phyloP scores from a whole-genome alignment of 1,140 invertebrate species.

The Drosophila subpulchrella region DNA sequence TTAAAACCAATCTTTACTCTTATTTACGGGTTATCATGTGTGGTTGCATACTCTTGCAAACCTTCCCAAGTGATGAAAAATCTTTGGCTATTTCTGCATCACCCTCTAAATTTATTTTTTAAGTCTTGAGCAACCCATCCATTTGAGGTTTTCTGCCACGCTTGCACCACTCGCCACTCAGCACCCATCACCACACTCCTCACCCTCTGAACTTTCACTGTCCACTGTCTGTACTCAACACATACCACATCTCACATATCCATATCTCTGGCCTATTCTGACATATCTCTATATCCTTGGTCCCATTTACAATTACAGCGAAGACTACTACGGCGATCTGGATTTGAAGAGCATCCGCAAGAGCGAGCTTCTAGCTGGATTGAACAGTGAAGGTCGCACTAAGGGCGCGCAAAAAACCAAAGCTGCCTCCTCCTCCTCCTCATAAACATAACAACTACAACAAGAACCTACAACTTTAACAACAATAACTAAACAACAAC shows the following conservation, averaged over 20 bases:
- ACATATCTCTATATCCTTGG: conserved; percentile 78
- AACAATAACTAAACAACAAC: conserved; percentile 58
- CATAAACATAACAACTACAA: conserved; percentile 78
- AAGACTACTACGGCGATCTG: conserved; percentile 98
- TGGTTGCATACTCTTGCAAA: neutral
- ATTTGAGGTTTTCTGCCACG: conserved; percentile 32
- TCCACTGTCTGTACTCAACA: conserved; percentile 23
- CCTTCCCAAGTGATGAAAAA: neutral
- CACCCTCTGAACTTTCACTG: conserved; percentile 22
- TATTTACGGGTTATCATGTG: neutral
- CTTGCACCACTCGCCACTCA: conserved; percentile 55
- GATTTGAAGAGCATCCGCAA: conserved; percentile 97
- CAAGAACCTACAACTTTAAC: conserved; percentile 58
- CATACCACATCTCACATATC: conserved; percentile 47
- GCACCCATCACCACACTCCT: conserved; percentile 17
- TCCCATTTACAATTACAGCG: conserved; percentile 88
- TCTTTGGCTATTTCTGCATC: neutral
- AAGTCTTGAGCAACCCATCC: too few relatives aligned
- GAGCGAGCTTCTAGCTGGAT: conserved; percentile 93
- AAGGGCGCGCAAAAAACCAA: conserved; percentile 81
- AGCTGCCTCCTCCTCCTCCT: conserved; percentile 83
- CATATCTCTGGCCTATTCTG: conserved; percentile 76
- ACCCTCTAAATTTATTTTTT: neutral
- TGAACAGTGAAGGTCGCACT: conserved; percentile 87
- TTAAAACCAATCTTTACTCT: too few relatives aligned